Evolutionary conservation across 2,888 invertebrate genomes (phyloP).

Genomic region (Sinelater perroti): DNA sequence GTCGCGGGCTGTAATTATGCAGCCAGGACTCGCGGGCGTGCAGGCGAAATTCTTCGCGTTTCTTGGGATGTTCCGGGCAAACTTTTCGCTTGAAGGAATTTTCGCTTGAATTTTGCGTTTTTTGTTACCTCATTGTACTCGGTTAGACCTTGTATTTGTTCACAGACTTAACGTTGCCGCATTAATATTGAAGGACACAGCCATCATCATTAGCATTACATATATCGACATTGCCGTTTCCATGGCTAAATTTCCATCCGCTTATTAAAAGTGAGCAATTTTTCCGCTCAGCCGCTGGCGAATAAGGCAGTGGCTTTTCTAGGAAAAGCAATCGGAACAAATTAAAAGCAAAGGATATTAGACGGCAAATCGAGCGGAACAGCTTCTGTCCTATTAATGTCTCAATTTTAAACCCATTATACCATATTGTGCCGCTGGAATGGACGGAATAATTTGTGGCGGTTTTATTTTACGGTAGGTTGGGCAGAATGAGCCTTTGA

Average conservation of each 20-base stretch:
- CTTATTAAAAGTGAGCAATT: too few relatives aligned
- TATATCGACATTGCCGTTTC: too few relatives aligned
- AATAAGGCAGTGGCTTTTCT: too few relatives aligned
- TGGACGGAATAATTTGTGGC: slow-evolving; percentile 5
- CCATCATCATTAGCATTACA: too few relatives aligned
- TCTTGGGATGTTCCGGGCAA: not conserved
- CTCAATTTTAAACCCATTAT: slow-evolving; percentile 12
- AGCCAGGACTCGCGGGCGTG: not conserved
- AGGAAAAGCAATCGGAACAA: slow-evolving; percentile 1
- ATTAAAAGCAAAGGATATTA: slow-evolving; percentile 14
- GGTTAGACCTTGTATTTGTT: not conserved
- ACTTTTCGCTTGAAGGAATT: not conserved
- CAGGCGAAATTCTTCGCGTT: slow-evolving; percentile 5
- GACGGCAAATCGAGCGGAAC: slow-evolving; percentile 15
- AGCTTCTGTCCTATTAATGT: slow-evolving; percentile 8
- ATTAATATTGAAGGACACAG: not conserved
- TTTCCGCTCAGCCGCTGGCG: too few relatives aligned
- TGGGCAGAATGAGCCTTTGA: not conserved
- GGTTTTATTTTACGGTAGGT: slow-evolving; percentile 8
- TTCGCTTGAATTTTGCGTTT: not conserved
- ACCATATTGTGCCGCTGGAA: slow-evolving; percentile 5
- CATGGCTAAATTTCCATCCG: too few relatives aligned
- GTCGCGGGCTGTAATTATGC: not conserved
- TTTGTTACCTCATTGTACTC: too few relatives aligned
- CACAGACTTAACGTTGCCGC: not conserved